Evolutionary conservation across 2,888 invertebrate species (phyloP).

Genomic region (Ichneumoninae sp.): DNA sequence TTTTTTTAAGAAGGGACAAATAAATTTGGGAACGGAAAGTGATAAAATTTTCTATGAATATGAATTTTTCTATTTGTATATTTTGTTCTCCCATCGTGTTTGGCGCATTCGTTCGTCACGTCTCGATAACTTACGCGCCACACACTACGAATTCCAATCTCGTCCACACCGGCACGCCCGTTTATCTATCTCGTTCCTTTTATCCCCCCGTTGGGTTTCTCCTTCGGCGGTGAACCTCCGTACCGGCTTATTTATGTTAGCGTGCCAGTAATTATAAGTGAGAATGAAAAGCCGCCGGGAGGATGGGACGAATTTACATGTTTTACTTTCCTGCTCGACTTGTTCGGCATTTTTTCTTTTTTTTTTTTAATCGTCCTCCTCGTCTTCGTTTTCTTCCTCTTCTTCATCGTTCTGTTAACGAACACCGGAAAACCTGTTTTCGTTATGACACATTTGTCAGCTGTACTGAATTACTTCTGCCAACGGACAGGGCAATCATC

Average conservation of each 20-base stretch:
- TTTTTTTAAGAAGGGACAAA: not conserved
- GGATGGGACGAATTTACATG: constrained; percentile 67
- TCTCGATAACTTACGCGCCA: constrained; percentile 53
- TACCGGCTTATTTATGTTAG: constrained; percentile 76
- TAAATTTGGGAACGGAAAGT: not conserved
- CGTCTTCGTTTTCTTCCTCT: constrained; percentile 32
- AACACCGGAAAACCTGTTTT: constrained; percentile 76
- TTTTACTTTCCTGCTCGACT: constrained; percentile 59
- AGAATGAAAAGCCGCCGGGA: constrained; percentile 73
- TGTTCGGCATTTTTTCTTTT: constrained; percentile 9
- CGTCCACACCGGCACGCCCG: constrained; percentile 45
- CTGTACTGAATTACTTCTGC: constrained; percentile 16
- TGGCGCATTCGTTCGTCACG: constrained; percentile 42
- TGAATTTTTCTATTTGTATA: constrained; percentile 16
- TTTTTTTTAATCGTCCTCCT: not conserved
- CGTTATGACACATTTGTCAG: constrained; percentile 64
- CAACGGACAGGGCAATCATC: constrained; percentile 11
- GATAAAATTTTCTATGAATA: not conserved
- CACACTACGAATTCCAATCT: constrained; percentile 69
- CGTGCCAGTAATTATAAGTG: constrained; percentile 77
- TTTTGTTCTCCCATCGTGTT: constrained; percentile 43
- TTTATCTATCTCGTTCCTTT: constrained; percentile 66
- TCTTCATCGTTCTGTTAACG: constrained; percentile 57
- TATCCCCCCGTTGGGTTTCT: constrained; percentile 52
- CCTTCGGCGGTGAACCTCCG: constrained; percentile 48